A percentile compares a stretch with the other conserved stretches of the same genome.
Evolutionary conservation across 1,140 invertebrate genomes (phyloP).

Genomic region (Aphidius ervi): DNA sequence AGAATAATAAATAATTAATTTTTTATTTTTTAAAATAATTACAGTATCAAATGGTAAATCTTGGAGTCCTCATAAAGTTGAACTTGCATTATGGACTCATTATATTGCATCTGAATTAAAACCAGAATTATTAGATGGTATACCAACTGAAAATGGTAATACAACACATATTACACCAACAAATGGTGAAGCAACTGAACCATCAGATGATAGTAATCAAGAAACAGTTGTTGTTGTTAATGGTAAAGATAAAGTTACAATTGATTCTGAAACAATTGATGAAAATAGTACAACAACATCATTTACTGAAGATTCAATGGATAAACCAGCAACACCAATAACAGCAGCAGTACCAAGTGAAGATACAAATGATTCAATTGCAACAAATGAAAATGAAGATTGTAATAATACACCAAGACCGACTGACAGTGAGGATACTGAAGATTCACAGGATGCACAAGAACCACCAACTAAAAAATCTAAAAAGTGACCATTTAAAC

Average conservation of each 20-base stretch:
- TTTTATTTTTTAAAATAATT: constrained; percentile 28
- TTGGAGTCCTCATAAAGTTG: constrained; percentile 84
- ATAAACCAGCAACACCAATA: constrained; percentile 54
- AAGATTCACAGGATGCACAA: constrained; percentile 46
- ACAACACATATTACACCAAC: constrained; percentile 41
- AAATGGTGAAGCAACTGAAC: constrained; percentile 50
- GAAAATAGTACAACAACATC: constrained; percentile 62
- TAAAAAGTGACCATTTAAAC: constrained; percentile 48
- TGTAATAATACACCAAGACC: constrained; percentile 48
- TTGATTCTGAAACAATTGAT: constrained; percentile 47
- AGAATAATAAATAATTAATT: too few species aligned
- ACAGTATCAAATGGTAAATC: constrained; percentile 55
- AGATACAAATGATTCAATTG: constrained; percentile 47
- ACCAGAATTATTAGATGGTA: constrained; percentile 74
- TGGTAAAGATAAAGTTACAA: constrained; percentile 36
- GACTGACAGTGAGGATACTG: constrained; percentile 49
- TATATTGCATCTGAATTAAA: constrained; percentile 79
- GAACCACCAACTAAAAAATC: constrained; percentile 50
- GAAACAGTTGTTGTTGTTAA: constrained; percentile 39
- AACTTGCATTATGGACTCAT: constrained; percentile 87
- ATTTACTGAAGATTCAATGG: constrained; percentile 68
- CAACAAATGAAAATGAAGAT: constrained; percentile 43
- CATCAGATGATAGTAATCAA: constrained; percentile 57
- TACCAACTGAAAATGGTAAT: constrained; percentile 61
- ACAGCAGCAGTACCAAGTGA: constrained; percentile 41